phyloP scores from a whole-genome alignment of 1,140 invertebrate genomes.

The Nymphalis io region DNA sequence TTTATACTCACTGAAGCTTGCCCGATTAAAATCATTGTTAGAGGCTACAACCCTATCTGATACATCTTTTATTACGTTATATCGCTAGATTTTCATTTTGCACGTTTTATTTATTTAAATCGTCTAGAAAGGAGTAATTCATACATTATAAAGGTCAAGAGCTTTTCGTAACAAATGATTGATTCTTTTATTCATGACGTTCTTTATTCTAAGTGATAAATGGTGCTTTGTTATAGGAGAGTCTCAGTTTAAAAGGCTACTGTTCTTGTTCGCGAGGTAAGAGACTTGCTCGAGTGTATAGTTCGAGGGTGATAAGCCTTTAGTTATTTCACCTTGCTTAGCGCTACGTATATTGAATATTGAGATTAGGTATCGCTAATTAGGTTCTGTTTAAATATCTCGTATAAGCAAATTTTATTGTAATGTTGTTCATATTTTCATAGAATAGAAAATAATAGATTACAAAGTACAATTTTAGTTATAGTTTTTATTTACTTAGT shows the following conservation, averaged over 20 bases:
- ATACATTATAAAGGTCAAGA: not conserved
- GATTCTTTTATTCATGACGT: conserved; percentile 14
- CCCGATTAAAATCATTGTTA: conserved; percentile 39
- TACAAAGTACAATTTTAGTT: not conserved
- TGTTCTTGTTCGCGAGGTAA: conserved; percentile 19
- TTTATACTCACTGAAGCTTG: conserved; percentile 35
- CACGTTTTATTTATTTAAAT: conserved; percentile 5
- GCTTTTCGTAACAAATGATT: conserved; percentile 10
- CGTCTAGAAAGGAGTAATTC: not conserved
- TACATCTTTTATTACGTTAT: conserved; percentile 27
- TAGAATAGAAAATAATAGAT: conserved; percentile 2
- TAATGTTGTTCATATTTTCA: not conserved
- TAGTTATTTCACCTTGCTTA: conserved; percentile 1
- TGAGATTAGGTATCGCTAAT: conserved; percentile 1
- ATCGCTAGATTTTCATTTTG: not conserved
- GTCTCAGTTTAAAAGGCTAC: conserved; percentile 23
- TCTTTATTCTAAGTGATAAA: conserved; percentile 23
- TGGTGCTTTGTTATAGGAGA: conserved; percentile 26
- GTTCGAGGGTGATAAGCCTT: conserved; percentile 13
- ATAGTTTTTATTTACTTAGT: conserved; percentile 3
- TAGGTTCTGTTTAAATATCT: not conserved
- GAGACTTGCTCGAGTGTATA: conserved; percentile 23
- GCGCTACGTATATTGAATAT: not conserved
- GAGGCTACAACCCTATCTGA: conserved; percentile 15
- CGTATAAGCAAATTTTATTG: not conserved